phyloP scores from a whole-genome alignment of 2,888 invertebrate genomes.

The Stegophylla sp. region DNA sequence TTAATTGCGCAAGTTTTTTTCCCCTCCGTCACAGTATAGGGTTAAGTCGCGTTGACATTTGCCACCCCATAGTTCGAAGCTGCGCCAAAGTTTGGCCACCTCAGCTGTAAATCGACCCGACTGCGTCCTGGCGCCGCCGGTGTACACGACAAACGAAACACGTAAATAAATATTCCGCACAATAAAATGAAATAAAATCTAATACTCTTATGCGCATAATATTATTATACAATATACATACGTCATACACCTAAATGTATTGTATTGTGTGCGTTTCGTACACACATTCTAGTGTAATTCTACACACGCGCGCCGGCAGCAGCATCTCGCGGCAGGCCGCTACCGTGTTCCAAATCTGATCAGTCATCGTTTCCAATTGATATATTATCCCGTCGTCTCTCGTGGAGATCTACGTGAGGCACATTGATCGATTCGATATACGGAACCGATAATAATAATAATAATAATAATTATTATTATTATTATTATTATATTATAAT shows the following conservation, averaged over 20 bases:
- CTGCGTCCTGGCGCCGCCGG: no score
- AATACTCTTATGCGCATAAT: no score
- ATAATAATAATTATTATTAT: not conserved
- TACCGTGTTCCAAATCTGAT: conserved; percentile 35
- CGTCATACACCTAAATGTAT: not conserved
- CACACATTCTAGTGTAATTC: not conserved
- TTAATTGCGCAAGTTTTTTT: no score
- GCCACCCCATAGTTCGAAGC: no score
- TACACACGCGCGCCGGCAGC: not conserved
- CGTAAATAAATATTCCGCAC: no score
- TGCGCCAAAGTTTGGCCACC: no score
- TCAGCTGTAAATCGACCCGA: no score
- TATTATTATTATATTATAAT: not conserved
- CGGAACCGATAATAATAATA: not conserved
- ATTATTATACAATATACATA: not conserved
- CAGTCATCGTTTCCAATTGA: conserved; percentile 56
- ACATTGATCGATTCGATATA: not conserved
- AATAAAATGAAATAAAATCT: no score
- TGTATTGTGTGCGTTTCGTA: no score
- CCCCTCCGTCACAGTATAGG: no score
- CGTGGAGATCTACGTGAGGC: not conserved
- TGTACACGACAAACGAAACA: no score
- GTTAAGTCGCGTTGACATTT: no score
- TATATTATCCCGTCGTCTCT: not conserved
- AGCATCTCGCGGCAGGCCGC: not conserved